A percentile compares a stretch with the other conserved stretches of the same genome.
Evolutionary conservation across 2,113 vertebrate species (phyloP).

Genomic region (Eleginops maclovinus): DNA sequence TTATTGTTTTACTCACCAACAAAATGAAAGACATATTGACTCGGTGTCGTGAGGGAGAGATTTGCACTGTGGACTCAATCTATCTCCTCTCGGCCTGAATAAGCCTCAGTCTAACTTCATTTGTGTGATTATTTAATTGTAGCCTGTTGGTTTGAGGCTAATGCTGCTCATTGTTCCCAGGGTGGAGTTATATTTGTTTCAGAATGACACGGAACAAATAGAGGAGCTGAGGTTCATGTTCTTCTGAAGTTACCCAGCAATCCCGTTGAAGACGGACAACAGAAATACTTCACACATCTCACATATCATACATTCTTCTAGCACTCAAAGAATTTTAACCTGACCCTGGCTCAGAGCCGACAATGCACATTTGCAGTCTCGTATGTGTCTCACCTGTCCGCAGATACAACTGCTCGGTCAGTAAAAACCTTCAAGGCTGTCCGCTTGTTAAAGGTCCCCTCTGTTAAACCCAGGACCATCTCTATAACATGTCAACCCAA

Average conservation of each 20-base stretch:
- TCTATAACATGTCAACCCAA: conserved; percentile 14
- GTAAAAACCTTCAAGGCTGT: conserved; percentile 9
- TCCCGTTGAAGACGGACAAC: conserved; percentile 27
- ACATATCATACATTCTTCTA: conserved; percentile 41
- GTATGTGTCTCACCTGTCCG: conserved; percentile 46
- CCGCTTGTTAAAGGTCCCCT: neutral
- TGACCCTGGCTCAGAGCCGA: conserved; percentile 24
- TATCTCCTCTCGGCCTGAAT: conserved; percentile 20
- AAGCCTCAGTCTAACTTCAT: conserved; percentile 28
- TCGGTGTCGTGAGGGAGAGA: neutral
- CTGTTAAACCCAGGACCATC: conserved; percentile 9
- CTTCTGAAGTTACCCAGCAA: conserved; percentile 23
- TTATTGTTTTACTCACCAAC: neutral
- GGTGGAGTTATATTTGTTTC: neutral
- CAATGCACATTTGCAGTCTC: conserved; percentile 1
- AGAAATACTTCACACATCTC: conserved; percentile 50
- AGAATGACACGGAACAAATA: neutral
- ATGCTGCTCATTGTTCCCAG: conserved; percentile 4
- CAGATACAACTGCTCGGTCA: conserved; percentile 11
- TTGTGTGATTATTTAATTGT: conserved; percentile 21
- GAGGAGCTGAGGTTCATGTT: conserved; percentile 2
- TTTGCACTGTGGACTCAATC: conserved; percentile 14
- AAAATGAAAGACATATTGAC: neutral
- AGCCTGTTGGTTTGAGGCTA: conserved; percentile 20
- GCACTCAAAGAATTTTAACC: conserved; percentile 14